Evolutionary conservation across 2,113 vertebrate genomes (phyloP).

Genomic region (Probosciger aterrimus): DNA sequence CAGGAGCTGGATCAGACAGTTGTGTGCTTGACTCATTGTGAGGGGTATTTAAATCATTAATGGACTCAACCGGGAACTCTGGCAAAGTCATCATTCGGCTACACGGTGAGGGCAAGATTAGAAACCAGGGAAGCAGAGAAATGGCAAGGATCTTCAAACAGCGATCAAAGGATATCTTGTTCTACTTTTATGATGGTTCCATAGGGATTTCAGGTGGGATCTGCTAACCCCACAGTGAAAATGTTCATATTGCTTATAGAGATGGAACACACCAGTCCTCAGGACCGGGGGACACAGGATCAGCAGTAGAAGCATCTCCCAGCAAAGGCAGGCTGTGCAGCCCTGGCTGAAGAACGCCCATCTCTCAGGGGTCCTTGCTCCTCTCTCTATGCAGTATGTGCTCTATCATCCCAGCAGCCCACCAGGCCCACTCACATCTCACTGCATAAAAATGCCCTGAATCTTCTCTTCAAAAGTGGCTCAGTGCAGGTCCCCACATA

Average conservation of each 20-base stretch:
- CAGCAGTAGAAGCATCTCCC: not conserved
- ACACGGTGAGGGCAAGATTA: not conserved
- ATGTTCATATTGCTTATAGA: not conserved
- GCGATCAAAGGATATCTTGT: not conserved
- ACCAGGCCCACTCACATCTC: not conserved
- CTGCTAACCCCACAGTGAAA: not conserved
- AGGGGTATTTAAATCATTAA: not conserved
- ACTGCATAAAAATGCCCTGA: not conserved
- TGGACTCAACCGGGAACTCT: not conserved
- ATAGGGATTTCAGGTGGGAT: not conserved
- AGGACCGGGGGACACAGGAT: not conserved
- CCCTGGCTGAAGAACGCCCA: accelerated
- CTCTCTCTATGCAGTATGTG: not conserved
- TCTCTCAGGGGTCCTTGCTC: not conserved
- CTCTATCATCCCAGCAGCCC: not conserved
- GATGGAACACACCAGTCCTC: not conserved
- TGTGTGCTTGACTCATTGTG: not conserved
- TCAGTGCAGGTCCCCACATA: not conserved
- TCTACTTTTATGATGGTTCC: not conserved
- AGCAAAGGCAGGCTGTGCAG: not conserved
- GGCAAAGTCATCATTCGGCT: not conserved
- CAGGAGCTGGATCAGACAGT: not conserved
- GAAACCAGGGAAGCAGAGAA: not conserved
- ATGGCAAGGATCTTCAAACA: not conserved
- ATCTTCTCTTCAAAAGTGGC: not conserved